Evolutionary conservation across 2,888 invertebrate species (phyloP).

Genomic region (Cistogaster globosa): DNA sequence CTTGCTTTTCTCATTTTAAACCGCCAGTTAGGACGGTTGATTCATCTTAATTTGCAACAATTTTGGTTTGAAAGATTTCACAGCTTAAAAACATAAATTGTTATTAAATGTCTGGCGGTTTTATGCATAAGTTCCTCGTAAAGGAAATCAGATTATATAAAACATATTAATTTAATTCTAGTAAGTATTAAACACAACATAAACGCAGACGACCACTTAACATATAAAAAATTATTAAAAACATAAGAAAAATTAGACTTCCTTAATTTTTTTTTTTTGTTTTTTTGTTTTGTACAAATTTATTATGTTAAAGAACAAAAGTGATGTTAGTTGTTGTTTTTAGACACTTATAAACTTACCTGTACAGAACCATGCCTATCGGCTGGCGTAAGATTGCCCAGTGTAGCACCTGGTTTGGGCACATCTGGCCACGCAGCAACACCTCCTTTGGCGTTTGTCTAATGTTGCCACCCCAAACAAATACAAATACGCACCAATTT

Average conservation of each 20-base stretch:
- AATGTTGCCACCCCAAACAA: constrained; percentile 60
- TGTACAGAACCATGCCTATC: constrained; percentile 98
- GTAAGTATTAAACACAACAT: not conserved
- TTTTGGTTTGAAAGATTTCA: no score
- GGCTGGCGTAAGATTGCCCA: constrained; percentile 95
- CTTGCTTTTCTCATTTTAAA: no score
- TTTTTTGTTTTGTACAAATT: constrained; percentile 16
- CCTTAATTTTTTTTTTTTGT: constrained; percentile 32
- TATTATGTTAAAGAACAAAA: constrained; percentile 65
- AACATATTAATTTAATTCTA: constrained; percentile 17
- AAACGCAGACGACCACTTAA: constrained; percentile 30
- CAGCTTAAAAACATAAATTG: no score
- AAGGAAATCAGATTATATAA: not conserved
- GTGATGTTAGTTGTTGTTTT: constrained; percentile 20
- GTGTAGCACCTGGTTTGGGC: constrained; percentile 90
- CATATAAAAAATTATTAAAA: constrained; percentile 5
- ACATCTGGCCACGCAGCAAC: constrained; percentile 93
- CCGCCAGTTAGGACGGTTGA: no score
- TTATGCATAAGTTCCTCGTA: no score
- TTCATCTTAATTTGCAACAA: no score
- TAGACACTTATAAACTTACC: constrained; percentile 85
- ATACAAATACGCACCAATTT: constrained; percentile 39
- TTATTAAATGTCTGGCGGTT: no score
- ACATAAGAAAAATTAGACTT: not conserved
- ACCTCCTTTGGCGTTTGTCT: constrained; percentile 87